A percentile compares a stretch with the other conserved stretches of the same genome.
Evolutionary conservation across 2,113 vertebrate species (phyloP).

Genomic region (Sclerurus mexicanus): DNA sequence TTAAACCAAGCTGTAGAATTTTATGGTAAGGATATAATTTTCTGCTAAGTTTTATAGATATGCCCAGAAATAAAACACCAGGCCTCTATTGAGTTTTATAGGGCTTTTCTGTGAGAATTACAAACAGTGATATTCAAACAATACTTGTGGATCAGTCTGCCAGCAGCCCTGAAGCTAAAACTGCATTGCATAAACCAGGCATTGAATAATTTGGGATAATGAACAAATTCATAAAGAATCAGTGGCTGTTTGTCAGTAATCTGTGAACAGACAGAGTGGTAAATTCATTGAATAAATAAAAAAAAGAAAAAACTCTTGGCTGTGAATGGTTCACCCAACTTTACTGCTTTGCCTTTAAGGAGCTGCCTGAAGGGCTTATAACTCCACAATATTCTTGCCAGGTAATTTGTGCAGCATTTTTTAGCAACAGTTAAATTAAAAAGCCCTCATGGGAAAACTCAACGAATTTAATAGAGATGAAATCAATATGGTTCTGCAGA

Average conservation of each 20-base stretch:
- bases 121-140: constrained; percentile 47
- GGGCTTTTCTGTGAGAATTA: constrained; percentile 51
- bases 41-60: constrained; percentile 51
- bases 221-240: constrained; percentile 52
- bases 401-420: constrained; percentile 58
- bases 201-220: constrained; percentile 47
- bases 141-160: constrained; percentile 27
- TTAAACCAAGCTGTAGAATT: constrained; percentile 49
- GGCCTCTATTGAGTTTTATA: constrained; percentile 42
- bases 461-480: constrained; percentile 44
- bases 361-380: constrained; percentile 43
- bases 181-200: constrained; percentile 18
- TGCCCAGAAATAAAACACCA: constrained; percentile 58
- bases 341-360: constrained; percentile 55
- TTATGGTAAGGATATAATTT: constrained; percentile 58
- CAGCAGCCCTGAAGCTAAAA: constrained; percentile 42
- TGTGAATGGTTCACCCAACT: constrained; percentile 27
- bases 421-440: constrained; percentile 54
- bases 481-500: constrained; percentile 50
- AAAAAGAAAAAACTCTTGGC: not conserved
- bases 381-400: constrained; percentile 24
- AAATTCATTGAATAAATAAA: constrained; percentile 30
- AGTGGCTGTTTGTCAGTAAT: constrained; percentile 44
- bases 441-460: constrained; percentile 49
- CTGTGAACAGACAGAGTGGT: not conserved